Conservation (phyloP, 2,888 invertebrate genomes). For the Ecdyonurus torrentis region DNA sequence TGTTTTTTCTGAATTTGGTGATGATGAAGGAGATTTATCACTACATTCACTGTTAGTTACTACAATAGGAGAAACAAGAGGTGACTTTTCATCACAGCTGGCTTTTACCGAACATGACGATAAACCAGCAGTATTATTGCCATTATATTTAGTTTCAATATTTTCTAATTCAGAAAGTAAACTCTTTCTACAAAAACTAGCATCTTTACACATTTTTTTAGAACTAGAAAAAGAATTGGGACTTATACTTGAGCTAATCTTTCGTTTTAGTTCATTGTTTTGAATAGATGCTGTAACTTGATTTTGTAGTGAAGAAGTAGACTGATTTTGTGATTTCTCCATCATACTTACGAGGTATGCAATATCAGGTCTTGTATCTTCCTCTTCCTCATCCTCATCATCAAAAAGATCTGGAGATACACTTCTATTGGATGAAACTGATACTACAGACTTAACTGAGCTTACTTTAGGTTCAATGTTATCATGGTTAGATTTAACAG, state of each 20-base stretch:
- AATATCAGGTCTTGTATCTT: conserved; percentile 2
- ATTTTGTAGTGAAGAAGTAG: not conserved
- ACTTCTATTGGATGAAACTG: not conserved
- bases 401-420: not conserved
- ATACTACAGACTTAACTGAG: no score
- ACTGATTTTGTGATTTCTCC: not conserved
- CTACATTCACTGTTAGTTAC: not conserved
- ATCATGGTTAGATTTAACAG: no score
- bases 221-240: not conserved
- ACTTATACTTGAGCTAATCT: not conserved
- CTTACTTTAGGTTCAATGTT: no score
- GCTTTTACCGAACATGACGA: no score
- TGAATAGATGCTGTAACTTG: not conserved
- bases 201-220: not conserved
- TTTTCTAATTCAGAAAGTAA: not conserved
- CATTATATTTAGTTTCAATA: no score
- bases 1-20: not conserved
- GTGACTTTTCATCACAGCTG: no score
- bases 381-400: not conserved
- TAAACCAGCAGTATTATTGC: no score
- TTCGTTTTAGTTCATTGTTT: not conserved
- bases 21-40: no score
- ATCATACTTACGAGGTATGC: conserved; percentile 7
- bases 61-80: not conserved
- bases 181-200: not conserved